phyloP scores from a whole-genome alignment of 2,888 invertebrate species.

The Sussaba pulchella region DNA sequence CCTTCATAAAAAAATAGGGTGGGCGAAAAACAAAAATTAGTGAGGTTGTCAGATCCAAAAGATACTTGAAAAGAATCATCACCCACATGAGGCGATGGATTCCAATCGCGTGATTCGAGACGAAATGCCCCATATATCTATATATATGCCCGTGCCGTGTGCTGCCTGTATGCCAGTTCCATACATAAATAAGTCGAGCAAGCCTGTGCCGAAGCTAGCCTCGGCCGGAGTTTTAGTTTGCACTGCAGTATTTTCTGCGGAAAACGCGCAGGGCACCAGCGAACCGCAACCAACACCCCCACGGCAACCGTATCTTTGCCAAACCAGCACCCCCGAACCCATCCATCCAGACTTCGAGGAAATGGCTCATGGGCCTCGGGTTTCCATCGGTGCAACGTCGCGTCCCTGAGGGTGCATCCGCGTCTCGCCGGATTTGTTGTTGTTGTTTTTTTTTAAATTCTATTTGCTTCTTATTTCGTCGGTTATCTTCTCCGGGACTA shows the following conservation, averaged over 20 bases:
- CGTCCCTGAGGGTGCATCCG: slow-evolving; percentile 46
- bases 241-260: slow-evolving; percentile 72
- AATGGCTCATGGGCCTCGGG: slow-evolving; percentile 12
- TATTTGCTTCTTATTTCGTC: slow-evolving; percentile 5
- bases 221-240: slow-evolving; percentile 72
- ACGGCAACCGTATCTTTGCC: slow-evolving; percentile 17
- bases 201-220: slow-evolving; percentile 65
- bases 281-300: slow-evolving; percentile 19
- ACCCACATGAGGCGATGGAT: too few species aligned
- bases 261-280: slow-evolving; percentile 58
- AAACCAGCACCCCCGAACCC: slow-evolving; percentile 23
- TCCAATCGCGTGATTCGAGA: too few species aligned
- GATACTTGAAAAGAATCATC: too few species aligned
- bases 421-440: slow-evolving; percentile 22
- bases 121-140: too few species aligned
- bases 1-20: too few species aligned
- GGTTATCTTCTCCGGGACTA: slow-evolving; percentile 5
- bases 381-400: slow-evolving; percentile 13
- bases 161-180: slow-evolving; percentile 69
- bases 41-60: too few species aligned
- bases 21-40: too few species aligned
- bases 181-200: slow-evolving; percentile 76
- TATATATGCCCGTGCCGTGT: slow-evolving; percentile 56
- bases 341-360: slow-evolving; percentile 52
- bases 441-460: slow-evolving; percentile 7